These are phyloP conservation scores for Philonicus albiceps DNA, from an alignment of 2,888 invertebrate genomes.

Conservation along the genomic window DNA sequence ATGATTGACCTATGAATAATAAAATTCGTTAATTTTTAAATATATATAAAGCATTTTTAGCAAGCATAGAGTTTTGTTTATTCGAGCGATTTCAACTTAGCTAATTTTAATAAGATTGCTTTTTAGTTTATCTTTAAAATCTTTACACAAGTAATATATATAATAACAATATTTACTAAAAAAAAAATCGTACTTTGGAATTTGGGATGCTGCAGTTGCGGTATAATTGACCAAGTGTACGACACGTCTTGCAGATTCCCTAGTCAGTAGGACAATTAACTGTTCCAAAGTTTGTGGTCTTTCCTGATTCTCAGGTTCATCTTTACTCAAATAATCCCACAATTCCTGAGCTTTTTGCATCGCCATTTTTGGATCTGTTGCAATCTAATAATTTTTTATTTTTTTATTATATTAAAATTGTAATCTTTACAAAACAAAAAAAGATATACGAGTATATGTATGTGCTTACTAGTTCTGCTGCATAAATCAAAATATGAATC, in stretches of 20 bases:
- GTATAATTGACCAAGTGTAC: conserved; percentile 82
- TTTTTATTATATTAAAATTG: neutral
- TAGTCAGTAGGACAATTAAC: conserved; percentile 74
- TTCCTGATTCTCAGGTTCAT: conserved; percentile 87
- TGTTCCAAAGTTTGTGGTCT: conserved; percentile 81
- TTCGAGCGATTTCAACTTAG: too few species aligned
- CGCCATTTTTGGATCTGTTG: conserved; percentile 79
- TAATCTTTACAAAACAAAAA: neutral
- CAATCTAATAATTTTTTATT: conserved; percentile 67
- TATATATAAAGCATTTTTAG: too few species aligned
- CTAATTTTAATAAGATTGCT: too few species aligned
- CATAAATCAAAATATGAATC: conserved; percentile 78
- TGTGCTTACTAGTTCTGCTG: conserved; percentile 81
- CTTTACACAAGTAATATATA: too few species aligned
- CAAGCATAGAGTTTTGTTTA: too few species aligned
- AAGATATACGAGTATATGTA: too few species aligned
- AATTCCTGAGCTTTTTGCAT: conserved; percentile 77
- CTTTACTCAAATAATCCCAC: conserved; percentile 74
- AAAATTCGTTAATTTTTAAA: conserved; percentile 41
- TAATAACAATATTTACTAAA: neutral
- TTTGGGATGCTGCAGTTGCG: conserved; percentile 66
- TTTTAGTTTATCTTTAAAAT: too few species aligned
- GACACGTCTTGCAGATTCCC: conserved; percentile 79
- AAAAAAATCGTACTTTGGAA: conserved; percentile 66
- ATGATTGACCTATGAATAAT: conserved; percentile 64